phyloP scores from a whole-genome alignment of 1,140 invertebrate genomes.

The Stenopsyche tienmushanensis region DNA sequence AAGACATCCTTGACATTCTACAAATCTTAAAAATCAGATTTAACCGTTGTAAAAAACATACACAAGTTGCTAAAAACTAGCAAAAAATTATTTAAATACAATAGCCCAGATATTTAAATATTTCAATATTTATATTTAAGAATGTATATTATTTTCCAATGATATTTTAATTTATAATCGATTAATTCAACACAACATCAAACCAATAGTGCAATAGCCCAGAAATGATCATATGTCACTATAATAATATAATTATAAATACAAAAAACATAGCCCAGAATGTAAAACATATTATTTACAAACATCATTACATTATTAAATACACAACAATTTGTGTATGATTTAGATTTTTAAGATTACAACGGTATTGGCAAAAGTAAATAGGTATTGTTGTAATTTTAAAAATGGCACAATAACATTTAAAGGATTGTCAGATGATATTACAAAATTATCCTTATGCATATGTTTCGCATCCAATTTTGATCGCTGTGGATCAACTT shows the following conservation, averaged over 20 bases:
- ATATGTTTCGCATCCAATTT: slow-evolving; percentile 8
- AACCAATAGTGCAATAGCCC: slow-evolving; percentile 40
- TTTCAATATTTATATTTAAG: slow-evolving; percentile 35
- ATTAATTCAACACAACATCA: slow-evolving; percentile 34
- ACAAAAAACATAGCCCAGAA: slow-evolving; percentile 36
- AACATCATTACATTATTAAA: neutral
- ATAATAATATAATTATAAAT: slow-evolving; percentile 21
- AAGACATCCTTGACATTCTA: slow-evolving; percentile 26
- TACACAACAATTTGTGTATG: slow-evolving; percentile 7
- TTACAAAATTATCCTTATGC: slow-evolving; percentile 19
- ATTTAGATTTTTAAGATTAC: neutral
- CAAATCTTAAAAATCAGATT: slow-evolving; percentile 21
- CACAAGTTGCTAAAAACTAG: slow-evolving; percentile 12
- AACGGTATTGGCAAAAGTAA: neutral
- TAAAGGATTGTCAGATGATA: slow-evolving; percentile 41
- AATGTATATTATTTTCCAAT: slow-evolving; percentile 28
- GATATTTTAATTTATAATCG: slow-evolving; percentile 27
- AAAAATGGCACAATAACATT: slow-evolving; percentile 18
- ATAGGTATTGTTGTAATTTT: too few relatives aligned
- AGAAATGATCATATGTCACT: slow-evolving; percentile 30
- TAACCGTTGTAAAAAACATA: slow-evolving; percentile 34
- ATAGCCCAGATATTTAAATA: slow-evolving; percentile 40
- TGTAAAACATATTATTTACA: slow-evolving; percentile 28
- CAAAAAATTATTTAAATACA: slow-evolving; percentile 25
- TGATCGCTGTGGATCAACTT: neutral